These are phyloP conservation scores for Cryptocheilus praepositus DNA, from an alignment of 2,888 invertebrate species.

Conservation along the genomic window DNA sequence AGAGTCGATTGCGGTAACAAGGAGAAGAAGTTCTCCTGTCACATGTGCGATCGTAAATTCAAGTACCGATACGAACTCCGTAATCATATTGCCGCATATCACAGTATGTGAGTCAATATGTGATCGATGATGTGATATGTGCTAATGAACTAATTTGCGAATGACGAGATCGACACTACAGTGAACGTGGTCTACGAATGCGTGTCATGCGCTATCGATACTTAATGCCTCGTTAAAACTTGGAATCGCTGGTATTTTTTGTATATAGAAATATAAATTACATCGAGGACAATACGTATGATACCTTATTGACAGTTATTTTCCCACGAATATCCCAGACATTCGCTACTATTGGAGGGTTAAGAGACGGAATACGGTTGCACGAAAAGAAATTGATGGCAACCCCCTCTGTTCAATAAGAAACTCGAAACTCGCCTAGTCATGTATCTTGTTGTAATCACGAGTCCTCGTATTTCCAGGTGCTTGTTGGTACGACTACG, in stretches of 20 bases:
- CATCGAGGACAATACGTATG: no score
- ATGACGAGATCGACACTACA: neutral
- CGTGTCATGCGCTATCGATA: neutral
- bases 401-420: no score
- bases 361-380: no score
- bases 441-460: no score
- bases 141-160: neutral
- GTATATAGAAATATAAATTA: neutral
- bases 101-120: constrained; percentile 21
- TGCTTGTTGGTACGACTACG: no score
- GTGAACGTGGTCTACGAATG: neutral
- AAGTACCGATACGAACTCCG: constrained; percentile 74
- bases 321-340: no score
- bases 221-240: no score
- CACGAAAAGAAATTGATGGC: no score
- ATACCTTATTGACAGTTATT: no score
- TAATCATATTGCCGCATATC: constrained; percentile 68
- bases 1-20: constrained; percentile 75
- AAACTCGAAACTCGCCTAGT: no score
- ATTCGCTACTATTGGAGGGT: no score
- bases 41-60: constrained; percentile 71
- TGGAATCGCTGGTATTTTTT: neutral
- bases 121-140: neutral
- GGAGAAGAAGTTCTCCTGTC: constrained; percentile 71
- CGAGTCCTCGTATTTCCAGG: no score